Percentiles rank a stretch among this genome's conserved stretches.
phyloP scores from a whole-genome alignment of 2,113 vertebrate genomes.

The Leptocoma aspasia region DNA sequence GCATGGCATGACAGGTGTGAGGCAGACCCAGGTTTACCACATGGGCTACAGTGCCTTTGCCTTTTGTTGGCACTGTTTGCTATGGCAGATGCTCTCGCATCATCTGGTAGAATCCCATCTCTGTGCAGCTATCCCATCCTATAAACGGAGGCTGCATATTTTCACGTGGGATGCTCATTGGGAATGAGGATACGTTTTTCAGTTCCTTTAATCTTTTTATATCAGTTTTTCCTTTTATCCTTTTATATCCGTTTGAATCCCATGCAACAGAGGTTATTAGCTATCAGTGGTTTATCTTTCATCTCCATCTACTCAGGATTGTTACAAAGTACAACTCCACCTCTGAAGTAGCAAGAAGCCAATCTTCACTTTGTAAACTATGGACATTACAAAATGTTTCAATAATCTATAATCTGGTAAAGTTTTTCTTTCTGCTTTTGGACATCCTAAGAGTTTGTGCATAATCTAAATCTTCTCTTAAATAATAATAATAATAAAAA shows the following conservation, averaged over 20 bases:
- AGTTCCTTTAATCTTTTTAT: neutral
- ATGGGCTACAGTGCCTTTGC: neutral
- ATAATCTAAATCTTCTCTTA: neutral
- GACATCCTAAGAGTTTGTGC: neutral
- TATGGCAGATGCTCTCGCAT: neutral
- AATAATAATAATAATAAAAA: neutral
- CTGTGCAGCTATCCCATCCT: fast-evolving
- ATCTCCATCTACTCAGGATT: neutral
- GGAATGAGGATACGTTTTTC: fast-evolving
- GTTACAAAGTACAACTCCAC: neutral
- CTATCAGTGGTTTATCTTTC: neutral
- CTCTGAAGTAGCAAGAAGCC: neutral
- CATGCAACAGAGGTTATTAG: neutral
- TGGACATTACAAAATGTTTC: neutral
- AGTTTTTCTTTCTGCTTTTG: neutral
- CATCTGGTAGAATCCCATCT: neutral
- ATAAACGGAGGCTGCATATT: neutral
- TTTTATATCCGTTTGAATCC: neutral
- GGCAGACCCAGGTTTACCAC: neutral
- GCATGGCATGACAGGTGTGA: neutral
- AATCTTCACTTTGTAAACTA: neutral
- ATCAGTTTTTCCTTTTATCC: no score
- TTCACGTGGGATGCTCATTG: neutral
- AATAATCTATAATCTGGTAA: neutral
- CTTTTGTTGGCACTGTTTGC: neutral